Conservation (phyloP, 2,797 vertebrate genomes). For the Darevskia mixta region DNA sequence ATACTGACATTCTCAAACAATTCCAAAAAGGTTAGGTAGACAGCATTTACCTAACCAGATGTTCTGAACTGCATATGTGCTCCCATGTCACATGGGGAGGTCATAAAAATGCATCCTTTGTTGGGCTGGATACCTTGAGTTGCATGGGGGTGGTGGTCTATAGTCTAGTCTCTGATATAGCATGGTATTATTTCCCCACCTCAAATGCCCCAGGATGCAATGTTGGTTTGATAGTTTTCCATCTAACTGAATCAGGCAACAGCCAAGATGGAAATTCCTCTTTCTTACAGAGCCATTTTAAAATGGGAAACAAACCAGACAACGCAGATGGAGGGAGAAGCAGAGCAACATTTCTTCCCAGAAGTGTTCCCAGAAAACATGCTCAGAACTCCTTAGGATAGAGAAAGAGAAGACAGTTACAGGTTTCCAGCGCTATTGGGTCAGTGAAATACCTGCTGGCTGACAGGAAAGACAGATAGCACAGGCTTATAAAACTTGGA, state of each 20-base stretch:
- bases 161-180: no score
- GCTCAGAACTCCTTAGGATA: constrained; percentile 3
- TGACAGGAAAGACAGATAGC: constrained; percentile 52
- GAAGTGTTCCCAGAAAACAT: constrained; percentile 29
- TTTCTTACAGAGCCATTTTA: constrained; percentile 28
- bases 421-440: constrained; percentile 39
- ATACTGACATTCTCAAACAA: no score
- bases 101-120: no score
- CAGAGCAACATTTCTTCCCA: constrained; percentile 12
- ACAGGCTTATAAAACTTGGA: constrained; percentile 56
- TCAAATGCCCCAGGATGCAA: no score
- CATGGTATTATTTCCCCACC: no score
- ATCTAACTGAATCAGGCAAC: neutral
- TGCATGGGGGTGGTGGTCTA: no score
- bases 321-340: neutral
- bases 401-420: constrained; percentile 19
- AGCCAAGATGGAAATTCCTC: neutral
- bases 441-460: constrained; percentile 46
- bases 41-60: no score
- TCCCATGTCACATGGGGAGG: no score
- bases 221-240: no score
- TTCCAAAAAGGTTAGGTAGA: no score
- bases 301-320: constrained; percentile 29
- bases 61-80: no score
- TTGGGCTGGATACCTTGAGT: no score